phyloP scores from a whole-genome alignment of 2,113 vertebrate species.

The Actenoides hombroni region DNA sequence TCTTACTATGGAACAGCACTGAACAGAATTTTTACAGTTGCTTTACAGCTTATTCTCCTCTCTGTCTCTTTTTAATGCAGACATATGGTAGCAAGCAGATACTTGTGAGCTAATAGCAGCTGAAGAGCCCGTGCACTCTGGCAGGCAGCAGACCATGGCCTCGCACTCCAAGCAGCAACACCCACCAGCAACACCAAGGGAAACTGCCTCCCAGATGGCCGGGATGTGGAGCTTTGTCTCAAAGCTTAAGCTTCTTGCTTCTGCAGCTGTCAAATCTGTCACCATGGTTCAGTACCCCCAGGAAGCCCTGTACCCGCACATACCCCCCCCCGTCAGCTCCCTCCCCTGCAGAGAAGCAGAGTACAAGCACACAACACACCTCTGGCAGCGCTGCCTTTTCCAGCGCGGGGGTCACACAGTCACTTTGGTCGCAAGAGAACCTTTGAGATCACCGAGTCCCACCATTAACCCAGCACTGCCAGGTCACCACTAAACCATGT shows the following conservation, averaged over 20 bases:
- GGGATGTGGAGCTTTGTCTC: neutral
- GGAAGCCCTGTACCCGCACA: neutral
- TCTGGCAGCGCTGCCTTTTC: neutral
- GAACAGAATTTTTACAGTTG: conserved; percentile 2
- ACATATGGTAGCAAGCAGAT: conserved; percentile 27
- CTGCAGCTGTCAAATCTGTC: conserved; percentile 43
- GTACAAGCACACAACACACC: neutral
- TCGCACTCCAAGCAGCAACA: neutral
- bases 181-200: neutral
- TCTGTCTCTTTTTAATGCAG: neutral
- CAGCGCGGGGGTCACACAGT: neutral
- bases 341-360: neutral
- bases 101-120: neutral
- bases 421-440: neutral
- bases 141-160: neutral
- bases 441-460: neutral
- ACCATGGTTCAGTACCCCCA: neutral
- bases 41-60: conserved; percentile 29
- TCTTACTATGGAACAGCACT: neutral
- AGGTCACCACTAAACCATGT: neutral
- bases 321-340: neutral
- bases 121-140: neutral
- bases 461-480: neutral
- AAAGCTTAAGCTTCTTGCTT: neutral
- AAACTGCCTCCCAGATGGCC: conserved; percentile 28